Evolutionary conservation across 2,113 vertebrate species (phyloP).

Genomic region (Recurvirostra avosetta): DNA sequence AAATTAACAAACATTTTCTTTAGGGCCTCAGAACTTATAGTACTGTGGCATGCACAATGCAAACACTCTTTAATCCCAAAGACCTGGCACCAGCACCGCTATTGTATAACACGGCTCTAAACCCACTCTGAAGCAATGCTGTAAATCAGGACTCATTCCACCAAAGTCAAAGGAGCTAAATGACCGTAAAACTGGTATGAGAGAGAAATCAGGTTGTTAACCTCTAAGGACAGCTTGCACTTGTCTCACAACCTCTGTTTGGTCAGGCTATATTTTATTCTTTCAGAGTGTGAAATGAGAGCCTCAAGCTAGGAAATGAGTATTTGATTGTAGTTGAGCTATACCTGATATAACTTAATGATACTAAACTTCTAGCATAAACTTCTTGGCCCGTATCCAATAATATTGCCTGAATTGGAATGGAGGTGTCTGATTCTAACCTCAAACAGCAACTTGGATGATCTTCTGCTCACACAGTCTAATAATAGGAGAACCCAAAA

Average conservation of each 20-base stretch:
- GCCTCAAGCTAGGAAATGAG: not conserved
- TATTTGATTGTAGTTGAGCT: not conserved
- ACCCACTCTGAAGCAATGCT: not conserved
- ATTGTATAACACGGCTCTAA: not conserved
- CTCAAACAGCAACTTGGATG: not conserved
- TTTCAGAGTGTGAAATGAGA: not conserved
- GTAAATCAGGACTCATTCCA: conserved; percentile 49
- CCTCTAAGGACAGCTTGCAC: not conserved
- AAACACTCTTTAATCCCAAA: not conserved
- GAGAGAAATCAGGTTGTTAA: conserved; percentile 26
- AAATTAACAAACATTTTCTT: not conserved
- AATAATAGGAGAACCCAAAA: not conserved
- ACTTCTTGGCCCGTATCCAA: not conserved
- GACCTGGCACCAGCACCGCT: not conserved
- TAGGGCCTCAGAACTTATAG: not conserved
- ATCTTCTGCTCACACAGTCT: not conserved
- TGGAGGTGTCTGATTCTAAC: not conserved
- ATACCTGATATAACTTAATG: not conserved
- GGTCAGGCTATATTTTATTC: not conserved
- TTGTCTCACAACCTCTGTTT: not conserved
- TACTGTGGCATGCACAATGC: not conserved
- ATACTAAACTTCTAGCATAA: not conserved
- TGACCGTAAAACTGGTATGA: conserved; percentile 8
- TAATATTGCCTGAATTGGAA: not conserved
- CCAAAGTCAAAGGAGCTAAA: conserved; percentile 25